Conservation (phyloP, 1,140 invertebrate species). For the Spodoptera litura region DNA sequence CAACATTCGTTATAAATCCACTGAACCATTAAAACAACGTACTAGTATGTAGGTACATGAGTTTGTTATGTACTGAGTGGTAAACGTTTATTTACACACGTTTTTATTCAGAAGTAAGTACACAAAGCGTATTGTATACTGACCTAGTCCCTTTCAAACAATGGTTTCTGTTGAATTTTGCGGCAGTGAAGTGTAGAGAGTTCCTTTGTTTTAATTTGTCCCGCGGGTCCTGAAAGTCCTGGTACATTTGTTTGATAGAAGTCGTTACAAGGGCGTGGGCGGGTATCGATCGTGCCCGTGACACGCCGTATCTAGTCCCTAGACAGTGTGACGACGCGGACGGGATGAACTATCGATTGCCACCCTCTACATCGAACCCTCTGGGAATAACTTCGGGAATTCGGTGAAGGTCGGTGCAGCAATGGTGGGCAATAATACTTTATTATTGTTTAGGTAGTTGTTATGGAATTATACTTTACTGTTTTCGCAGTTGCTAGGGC, state of each 20-base stretch:
- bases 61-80: too few species aligned
- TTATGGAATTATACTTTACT: conserved; percentile 7
- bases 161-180: too few species aligned
- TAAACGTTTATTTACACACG: too few species aligned
- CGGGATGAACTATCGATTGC: conserved; percentile 25
- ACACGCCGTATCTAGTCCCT: conserved; percentile 45
- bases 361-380: conserved; percentile 35
- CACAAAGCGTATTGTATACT: too few species aligned
- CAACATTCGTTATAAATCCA: too few species aligned
- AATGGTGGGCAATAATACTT: conserved; percentile 24
- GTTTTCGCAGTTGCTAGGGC: background rate
- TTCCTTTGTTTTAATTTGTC: background rate
- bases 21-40: too few species aligned
- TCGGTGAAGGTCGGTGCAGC: conserved; percentile 44
- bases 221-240: background rate
- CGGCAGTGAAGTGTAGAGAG: too few species aligned
- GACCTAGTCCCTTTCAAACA: too few species aligned
- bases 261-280: conserved; percentile 35
- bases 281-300: conserved; percentile 45
- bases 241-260: conserved; percentile 28
- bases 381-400: background rate
- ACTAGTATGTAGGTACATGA: too few species aligned
- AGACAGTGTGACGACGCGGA: background rate
- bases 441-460: background rate
- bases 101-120: too few species aligned